phyloP scores from a whole-genome alignment of 2,797 vertebrate species.

The Brachymystax lenok region DNA sequence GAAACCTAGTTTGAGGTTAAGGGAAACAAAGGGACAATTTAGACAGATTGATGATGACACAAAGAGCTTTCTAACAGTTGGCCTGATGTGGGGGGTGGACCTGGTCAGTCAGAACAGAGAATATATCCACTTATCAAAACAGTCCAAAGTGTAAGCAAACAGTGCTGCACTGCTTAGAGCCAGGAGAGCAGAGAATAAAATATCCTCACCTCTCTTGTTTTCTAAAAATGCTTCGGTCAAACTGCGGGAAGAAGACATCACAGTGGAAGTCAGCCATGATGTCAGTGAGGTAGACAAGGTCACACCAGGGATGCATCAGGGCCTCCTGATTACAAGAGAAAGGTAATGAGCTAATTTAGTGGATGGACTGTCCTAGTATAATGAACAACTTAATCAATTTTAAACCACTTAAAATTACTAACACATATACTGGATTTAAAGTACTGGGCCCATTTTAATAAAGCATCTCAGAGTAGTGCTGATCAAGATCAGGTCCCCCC shows the following conservation, averaged over 20 bases:
- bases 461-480: too few relatives aligned
- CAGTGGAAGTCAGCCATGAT: slow-evolving; percentile 80
- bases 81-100: too few relatives aligned
- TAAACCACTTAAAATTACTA: neutral
- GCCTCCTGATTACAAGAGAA: slow-evolving; percentile 63
- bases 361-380: neutral
- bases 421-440: too few relatives aligned
- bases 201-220: slow-evolving; percentile 67
- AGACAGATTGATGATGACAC: neutral
- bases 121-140: too few relatives aligned
- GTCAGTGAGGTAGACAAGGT: slow-evolving; percentile 77
- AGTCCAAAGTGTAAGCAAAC: neutral
- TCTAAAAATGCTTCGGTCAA: slow-evolving; percentile 71
- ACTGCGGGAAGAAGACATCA: slow-evolving; percentile 80
- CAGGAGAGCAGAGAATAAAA: neutral
- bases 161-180: neutral
- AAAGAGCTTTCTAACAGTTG: neutral
- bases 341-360: neutral
- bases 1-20: slow-evolving; percentile 61
- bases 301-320: slow-evolving; percentile 79
- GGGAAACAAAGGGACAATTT: slow-evolving; percentile 21
- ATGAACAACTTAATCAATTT: neutral
- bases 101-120: neutral
- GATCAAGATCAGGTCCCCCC: too few relatives aligned
- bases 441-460: too few relatives aligned